Evolutionary conservation across 35 echinoderm and acorn worm genomes (phyloP).

Genomic region (Nesometra sesokonis): DNA sequence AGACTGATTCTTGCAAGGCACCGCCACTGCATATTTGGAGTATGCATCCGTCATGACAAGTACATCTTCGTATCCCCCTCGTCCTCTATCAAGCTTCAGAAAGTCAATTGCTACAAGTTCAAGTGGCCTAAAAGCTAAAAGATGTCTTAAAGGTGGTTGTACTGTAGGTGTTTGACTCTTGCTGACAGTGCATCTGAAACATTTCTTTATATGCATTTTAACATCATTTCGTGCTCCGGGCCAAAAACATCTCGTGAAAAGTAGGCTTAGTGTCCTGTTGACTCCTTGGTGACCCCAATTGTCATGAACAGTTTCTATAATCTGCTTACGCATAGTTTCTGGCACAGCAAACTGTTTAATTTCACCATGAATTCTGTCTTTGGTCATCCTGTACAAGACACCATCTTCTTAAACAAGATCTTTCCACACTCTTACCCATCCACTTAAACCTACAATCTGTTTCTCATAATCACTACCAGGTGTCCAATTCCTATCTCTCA

Average conservation of each 20-base stretch:
- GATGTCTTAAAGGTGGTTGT: neutral
- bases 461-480: no score
- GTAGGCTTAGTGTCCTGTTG: no score
- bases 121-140: neutral
- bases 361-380: no score
- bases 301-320: no score
- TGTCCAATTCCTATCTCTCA: no score
- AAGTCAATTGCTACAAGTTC: slow-evolving; percentile 6
- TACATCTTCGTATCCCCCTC: slow-evolving; percentile 2
- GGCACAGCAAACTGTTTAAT: no score
- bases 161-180: neutral
- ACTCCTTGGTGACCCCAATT: no score
- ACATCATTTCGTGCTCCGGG: neutral
- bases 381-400: no score
- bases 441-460: no score
- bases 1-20: slow-evolving; percentile 14
- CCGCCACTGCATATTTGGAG: slow-evolving; percentile 9
- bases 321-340: no score
- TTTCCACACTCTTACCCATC: no score
- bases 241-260: neutral
- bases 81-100: neutral
- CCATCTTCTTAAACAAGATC: no score
- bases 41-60: neutral
- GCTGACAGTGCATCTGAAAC: neutral
- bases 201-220: neutral